Conservation (phyloP, 2,113 vertebrate genomes). For the Ageneiosus marmoratus region DNA sequence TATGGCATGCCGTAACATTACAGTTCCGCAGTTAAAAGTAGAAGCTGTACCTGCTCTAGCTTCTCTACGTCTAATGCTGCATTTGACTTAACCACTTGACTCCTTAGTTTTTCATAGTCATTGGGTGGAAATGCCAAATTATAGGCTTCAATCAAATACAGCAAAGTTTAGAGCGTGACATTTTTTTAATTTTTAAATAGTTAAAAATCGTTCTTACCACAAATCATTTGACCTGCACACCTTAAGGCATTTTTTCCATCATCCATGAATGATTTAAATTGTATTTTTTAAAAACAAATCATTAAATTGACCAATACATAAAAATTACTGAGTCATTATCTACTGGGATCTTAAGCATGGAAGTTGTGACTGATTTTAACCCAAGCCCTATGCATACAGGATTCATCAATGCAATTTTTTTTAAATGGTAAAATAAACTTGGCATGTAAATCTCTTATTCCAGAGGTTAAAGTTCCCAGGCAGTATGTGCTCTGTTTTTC, state of each 20-base stretch:
- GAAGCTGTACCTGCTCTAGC: background rate
- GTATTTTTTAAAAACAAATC: background rate
- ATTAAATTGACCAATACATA: background rate
- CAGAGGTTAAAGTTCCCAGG: background rate
- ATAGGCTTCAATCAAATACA: background rate
- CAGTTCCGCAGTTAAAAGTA: background rate
- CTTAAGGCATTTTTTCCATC: background rate
- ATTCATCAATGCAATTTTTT: background rate
- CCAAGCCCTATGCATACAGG: background rate
- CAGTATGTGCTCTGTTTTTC: background rate
- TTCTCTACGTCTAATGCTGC: background rate
- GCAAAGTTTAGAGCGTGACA: too few species aligned
- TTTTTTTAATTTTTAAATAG: too few species aligned
- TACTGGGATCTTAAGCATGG: background rate
- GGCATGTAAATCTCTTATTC: background rate
- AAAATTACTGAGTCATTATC: background rate
- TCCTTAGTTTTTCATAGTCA: background rate
- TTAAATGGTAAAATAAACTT: background rate
- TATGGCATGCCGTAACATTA: background rate
- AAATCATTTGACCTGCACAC: background rate
- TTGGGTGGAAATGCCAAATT: background rate
- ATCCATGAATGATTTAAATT: background rate
- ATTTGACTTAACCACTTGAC: background rate
- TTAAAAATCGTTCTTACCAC: background rate
- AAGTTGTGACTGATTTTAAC: background rate